A percentile compares a stretch with the other conserved stretches of the same genome.
phyloP scores from a whole-genome alignment of 2,888 invertebrate genomes.

The Subacronicta megacephala region DNA sequence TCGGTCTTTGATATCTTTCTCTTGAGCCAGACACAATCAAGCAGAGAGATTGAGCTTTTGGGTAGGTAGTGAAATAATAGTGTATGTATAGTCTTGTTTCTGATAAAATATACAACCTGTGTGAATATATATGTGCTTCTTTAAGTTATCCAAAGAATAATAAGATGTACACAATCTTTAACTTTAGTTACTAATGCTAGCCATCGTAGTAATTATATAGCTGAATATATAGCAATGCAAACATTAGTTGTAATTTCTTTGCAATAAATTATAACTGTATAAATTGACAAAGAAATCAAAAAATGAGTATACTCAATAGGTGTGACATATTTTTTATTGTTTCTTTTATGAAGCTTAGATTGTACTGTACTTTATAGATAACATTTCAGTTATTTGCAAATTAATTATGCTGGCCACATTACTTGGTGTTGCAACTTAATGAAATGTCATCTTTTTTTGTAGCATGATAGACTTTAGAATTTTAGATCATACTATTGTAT shows the following conservation, averaged over 20 bases:
- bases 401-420: slow-evolving; percentile 13
- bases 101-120: slow-evolving; percentile 6
- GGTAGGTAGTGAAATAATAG: too few relatives aligned
- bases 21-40: too few relatives aligned
- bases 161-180: slow-evolving; percentile 43
- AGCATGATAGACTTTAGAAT: slow-evolving; percentile 37
- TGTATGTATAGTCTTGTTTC: background rate
- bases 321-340: slow-evolving; percentile 54
- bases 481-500: slow-evolving; percentile 15
- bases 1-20: too few relatives aligned
- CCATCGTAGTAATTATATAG: slow-evolving; percentile 40
- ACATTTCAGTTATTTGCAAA: slow-evolving; percentile 44
- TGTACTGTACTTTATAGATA: slow-evolving; percentile 8
- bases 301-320: slow-evolving; percentile 58
- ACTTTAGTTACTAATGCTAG: slow-evolving; percentile 37
- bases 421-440: slow-evolving; percentile 43
- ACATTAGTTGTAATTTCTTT: slow-evolving; percentile 10
- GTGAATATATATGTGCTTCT: slow-evolving; percentile 31
- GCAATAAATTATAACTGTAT: slow-evolving; percentile 21
- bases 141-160: slow-evolving; percentile 57
- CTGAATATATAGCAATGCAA: slow-evolving; percentile 43
- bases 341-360: slow-evolving; percentile 37
- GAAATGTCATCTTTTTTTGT: slow-evolving; percentile 29
- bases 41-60: too few relatives aligned
- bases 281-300: slow-evolving; percentile 35